These are phyloP conservation scores for Rhyacophila brunnea DNA, from an alignment of 1,140 invertebrate species.

Conservation along the genomic window DNA sequence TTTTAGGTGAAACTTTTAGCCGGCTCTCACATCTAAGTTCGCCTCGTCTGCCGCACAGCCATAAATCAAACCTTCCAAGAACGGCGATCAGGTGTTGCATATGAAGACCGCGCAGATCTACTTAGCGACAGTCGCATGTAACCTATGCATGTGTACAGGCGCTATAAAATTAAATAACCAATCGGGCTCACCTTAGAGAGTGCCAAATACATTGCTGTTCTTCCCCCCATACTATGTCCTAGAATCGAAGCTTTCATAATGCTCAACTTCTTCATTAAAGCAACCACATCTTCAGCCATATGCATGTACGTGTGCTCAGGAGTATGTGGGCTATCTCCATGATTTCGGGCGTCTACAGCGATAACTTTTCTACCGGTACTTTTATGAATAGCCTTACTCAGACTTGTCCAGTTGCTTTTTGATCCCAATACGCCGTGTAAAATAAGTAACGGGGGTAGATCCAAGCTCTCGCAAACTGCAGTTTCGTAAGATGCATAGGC, in stretches of 20 bases:
- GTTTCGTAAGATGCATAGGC: constrained; percentile 58
- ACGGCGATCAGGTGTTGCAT: too few relatives aligned
- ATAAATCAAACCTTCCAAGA: too few relatives aligned
- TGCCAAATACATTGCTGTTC: constrained; percentile 77
- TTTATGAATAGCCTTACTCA: constrained; percentile 71
- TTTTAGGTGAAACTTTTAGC: too few relatives aligned
- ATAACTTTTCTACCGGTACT: constrained; percentile 68
- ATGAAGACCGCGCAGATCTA: too few relatives aligned
- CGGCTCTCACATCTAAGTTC: too few relatives aligned
- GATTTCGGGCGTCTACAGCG: constrained; percentile 83
- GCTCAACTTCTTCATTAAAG: constrained; percentile 62
- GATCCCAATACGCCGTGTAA: constrained; percentile 83
- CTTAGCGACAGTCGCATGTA: too few relatives aligned
- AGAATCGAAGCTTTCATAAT: constrained; percentile 67
- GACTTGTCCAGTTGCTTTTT: constrained; percentile 76
- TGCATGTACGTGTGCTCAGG: constrained; percentile 66
- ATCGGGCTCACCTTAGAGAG: constrained; percentile 38
- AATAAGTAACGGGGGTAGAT: constrained; percentile 67
- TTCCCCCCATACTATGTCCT: constrained; percentile 91
- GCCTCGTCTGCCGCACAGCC: too few relatives aligned
- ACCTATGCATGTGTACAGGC: too few relatives aligned
- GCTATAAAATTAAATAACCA: too few relatives aligned
- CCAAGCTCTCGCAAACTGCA: constrained; percentile 30
- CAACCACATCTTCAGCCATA: constrained; percentile 71
- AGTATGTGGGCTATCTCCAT: constrained; percentile 85